phyloP scores from a whole-genome alignment of 2,797 vertebrate species.

The Bradypus variegatus region DNA sequence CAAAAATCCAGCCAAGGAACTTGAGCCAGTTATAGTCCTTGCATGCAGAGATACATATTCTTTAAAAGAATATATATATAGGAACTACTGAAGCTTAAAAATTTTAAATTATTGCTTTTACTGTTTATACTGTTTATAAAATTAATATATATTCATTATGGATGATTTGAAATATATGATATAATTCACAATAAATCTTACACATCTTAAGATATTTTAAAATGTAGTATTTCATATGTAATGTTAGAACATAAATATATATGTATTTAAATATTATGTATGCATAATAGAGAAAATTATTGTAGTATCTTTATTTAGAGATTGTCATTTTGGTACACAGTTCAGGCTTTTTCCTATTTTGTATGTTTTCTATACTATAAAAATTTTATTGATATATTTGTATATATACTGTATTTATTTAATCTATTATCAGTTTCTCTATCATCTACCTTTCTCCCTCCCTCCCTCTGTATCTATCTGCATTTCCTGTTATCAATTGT shows the following conservation, averaged over 20 bases:
- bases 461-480: neutral
- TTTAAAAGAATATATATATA: neutral
- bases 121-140: neutral
- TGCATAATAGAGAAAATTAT: neutral
- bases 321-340: neutral
- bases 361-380: neutral
- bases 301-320: slow-evolving; percentile 16
- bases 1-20: neutral
- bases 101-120: neutral
- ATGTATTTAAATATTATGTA: neutral
- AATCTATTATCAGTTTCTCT: neutral
- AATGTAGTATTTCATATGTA: neutral
- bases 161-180: neutral
- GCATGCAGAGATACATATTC: neutral
- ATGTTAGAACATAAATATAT: neutral
- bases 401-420: neutral
- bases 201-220: neutral
- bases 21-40: neutral
- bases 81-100: neutral
- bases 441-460: neutral
- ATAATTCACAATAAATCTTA: neutral
- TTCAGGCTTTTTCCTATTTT: neutral
- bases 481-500: neutral
- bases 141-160: neutral
- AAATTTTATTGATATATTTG: neutral